Conservation (phyloP, 2,888 invertebrate species). For the Rhabditoides inermis region DNA sequence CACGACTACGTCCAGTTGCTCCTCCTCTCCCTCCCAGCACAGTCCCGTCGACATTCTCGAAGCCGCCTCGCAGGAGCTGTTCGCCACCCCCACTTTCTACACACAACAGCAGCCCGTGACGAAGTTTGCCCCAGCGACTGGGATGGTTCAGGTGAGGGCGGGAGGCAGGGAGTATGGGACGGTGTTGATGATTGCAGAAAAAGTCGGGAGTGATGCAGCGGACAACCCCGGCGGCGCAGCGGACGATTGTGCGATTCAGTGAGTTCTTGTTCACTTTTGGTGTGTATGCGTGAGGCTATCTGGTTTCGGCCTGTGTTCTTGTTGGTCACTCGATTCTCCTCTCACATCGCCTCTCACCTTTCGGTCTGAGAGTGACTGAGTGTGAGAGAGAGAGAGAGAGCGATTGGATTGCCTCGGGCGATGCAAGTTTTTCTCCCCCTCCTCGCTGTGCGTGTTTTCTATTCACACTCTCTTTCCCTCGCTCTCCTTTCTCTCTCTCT, state of each 20-base stretch:
- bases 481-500: too few relatives aligned
- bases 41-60: conserved; percentile 15
- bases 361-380: conserved; percentile 3
- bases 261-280: conserved; percentile 7
- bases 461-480: too few relatives aligned
- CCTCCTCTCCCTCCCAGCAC: neutral
- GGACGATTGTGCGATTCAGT: conserved; percentile 16
- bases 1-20: conserved; percentile 11
- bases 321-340: too few relatives aligned
- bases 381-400: conserved; percentile 1
- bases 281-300: too few relatives aligned
- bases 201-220: neutral
- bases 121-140: too few relatives aligned
- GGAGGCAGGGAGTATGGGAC: neutral
- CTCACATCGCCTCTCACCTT: neutral
- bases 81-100: conserved; percentile 3
- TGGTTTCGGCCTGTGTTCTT: too few relatives aligned
- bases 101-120: too few relatives aligned
- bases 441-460: too few relatives aligned
- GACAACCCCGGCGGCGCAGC: conserved; percentile 5
- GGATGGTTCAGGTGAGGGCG: too few relatives aligned
- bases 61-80: conserved; percentile 13
- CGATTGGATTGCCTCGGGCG: conserved; percentile 3
- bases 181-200: neutral
- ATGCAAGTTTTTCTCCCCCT: neutral